phyloP scores from a whole-genome alignment of 2,888 invertebrate genomes.

The Cephus runcator region DNA sequence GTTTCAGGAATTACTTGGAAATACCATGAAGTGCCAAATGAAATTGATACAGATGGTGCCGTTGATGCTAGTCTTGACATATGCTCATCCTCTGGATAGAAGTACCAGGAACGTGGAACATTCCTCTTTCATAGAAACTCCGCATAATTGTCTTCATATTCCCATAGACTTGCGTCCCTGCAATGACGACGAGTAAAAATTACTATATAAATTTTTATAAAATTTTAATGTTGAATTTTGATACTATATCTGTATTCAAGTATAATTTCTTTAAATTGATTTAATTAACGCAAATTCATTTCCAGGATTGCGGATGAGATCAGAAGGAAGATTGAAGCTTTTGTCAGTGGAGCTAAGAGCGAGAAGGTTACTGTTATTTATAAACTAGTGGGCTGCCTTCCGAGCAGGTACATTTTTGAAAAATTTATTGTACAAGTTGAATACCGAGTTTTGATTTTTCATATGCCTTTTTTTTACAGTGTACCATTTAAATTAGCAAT shows the following conservation, averaged over 20 bases:
- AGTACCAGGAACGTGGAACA: not conserved
- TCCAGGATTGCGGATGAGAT: not conserved
- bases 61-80: not conserved
- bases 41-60: not conserved
- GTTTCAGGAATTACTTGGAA: not conserved
- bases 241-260: not conserved
- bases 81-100: not conserved
- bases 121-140: not conserved
- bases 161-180: not conserved
- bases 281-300: not conserved
- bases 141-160: not conserved
- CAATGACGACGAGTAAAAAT: not conserved
- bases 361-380: not conserved
- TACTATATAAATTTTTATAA: not conserved
- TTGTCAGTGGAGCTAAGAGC: not conserved
- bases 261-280: not conserved
- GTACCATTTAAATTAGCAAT: conserved; percentile 41
- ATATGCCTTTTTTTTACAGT: conserved; percentile 24
- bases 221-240: not conserved
- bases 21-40: not conserved
- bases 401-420: conserved; percentile 26
- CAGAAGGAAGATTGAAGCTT: not conserved
- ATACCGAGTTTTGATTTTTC: not conserved
- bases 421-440: not conserved
- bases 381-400: conserved; percentile 31